phyloP scores from a whole-genome alignment of 2,113 vertebrate species.

The Chionodraco myersi region DNA sequence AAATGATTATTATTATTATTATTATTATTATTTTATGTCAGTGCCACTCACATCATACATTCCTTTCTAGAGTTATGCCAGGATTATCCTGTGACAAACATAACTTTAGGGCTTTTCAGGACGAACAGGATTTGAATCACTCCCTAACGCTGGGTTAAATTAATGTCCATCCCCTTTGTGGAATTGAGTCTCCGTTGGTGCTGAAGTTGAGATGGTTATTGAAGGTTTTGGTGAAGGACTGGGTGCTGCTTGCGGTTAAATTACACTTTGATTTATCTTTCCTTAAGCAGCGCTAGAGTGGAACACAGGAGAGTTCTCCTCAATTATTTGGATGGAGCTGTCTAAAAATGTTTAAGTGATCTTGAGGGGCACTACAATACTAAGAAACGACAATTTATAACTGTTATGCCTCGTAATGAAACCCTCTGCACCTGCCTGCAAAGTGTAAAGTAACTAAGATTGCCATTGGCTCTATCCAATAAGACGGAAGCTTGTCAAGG shows the following conservation, averaged over 20 bases:
- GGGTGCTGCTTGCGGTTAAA: slow-evolving; percentile 12
- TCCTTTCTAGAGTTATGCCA: slow-evolving; percentile 37
- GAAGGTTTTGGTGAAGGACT: neutral
- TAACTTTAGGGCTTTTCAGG: slow-evolving; percentile 46
- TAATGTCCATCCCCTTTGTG: slow-evolving; percentile 60
- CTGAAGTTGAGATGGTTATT: slow-evolving; percentile 16
- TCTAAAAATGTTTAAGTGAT: slow-evolving; percentile 56
- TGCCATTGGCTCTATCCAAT: slow-evolving; percentile 24
- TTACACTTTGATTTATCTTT: slow-evolving; percentile 59
- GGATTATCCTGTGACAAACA: slow-evolving; percentile 50
- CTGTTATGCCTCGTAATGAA: slow-evolving; percentile 39
- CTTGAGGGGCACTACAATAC: slow-evolving; percentile 49
- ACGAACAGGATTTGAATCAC: slow-evolving; percentile 44
- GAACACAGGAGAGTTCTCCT: slow-evolving; percentile 19
- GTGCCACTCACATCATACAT: slow-evolving; percentile 31
- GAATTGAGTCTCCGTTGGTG: slow-evolving; percentile 48
- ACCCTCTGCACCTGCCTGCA: slow-evolving; percentile 67
- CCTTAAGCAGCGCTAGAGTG: slow-evolving; percentile 10
- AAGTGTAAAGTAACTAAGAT: slow-evolving; percentile 8
- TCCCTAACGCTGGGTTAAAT: slow-evolving; percentile 66
- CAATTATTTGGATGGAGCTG: slow-evolving; percentile 46
- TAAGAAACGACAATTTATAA: neutral
- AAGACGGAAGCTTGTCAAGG: slow-evolving; percentile 16
- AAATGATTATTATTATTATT: neutral
- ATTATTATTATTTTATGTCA: neutral